Base-by-base conservation (phyloP, 2,797 vertebrate species). In the Coccyzus lansbergi region DNA sequence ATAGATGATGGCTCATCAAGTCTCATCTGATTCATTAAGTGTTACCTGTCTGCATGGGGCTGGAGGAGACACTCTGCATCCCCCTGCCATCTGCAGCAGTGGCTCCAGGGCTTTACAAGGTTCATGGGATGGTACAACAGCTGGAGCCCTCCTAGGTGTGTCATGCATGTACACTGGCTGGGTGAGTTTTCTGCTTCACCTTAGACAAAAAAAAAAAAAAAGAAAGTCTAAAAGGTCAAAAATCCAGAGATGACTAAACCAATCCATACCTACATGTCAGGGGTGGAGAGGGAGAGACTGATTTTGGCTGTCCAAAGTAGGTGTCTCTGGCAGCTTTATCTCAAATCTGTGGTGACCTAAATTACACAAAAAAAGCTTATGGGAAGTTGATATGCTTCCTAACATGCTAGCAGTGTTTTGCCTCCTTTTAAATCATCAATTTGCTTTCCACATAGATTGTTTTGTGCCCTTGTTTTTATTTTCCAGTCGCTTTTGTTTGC, bases 381-480 rank as follows among this genome's bases (percentile, higher is more conserved):
- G 12, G 17, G 10, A 83, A 75, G 16, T 15, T 55, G 25, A 58
- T 52, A 71, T 4, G 2, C 38, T 85, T 65, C 3, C 1, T 75
- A 75, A 78, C 2, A 2, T 24, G 16, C n/a, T 12, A 3, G 15
- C 33, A 20, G 22, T 58, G 17, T 65, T 93, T 71, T 72, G 2
- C 7, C 28, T 86, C 22, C 40, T 76, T 89, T 69, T 72, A 90
- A 78, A 88, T 68, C n/a, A 68, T 48, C 6, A 5, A 22, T 55
- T 64, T 80, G 12, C 24, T 55, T 81, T 77, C 64, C 33, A 31
- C 31, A 18, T 62, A 49, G 53, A 28, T 83, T 63, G 38, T 59
- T 78, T 58, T 51, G 4, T 67, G n/a, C 42, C 36, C 42, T 75
- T 88, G 56, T 81, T 93, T 91, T 93, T 92, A 69, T 78, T 78